Percentiles rank a stretch among this genome's conserved stretches.
phyloP scores from a whole-genome alignment of 2,113 vertebrate species.

The Prionailurus viverrinus region DNA sequence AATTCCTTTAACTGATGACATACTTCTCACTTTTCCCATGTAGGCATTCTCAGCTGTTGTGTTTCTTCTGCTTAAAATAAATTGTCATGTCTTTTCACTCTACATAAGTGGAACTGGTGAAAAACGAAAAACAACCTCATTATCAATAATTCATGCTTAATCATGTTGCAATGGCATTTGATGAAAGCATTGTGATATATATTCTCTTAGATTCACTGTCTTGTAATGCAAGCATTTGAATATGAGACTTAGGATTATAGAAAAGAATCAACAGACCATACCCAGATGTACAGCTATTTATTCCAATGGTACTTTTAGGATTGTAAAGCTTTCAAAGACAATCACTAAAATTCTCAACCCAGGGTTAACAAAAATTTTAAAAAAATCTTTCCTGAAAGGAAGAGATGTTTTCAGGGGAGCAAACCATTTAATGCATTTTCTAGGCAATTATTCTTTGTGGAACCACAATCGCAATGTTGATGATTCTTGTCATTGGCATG shows the following conservation, averaged over 20 bases:
- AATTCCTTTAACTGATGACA: not conserved
- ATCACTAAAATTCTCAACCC: conserved; percentile 69
- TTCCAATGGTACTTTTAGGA: conserved; percentile 34
- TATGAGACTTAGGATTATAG: conserved; percentile 62
- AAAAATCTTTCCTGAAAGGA: conserved; percentile 55
- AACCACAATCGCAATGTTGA: conserved; percentile 43
- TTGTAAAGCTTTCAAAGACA: conserved; percentile 70
- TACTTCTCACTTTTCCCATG: not conserved
- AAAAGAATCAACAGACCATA: conserved; percentile 67
- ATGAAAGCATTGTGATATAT: conserved; percentile 56
- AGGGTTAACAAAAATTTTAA: not conserved
- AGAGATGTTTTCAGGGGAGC: conserved; percentile 52
- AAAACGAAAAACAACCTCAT: conserved; percentile 45
- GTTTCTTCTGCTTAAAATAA: not conserved
- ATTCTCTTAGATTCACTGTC: conserved; percentile 68
- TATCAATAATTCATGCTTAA: conserved; percentile 74
- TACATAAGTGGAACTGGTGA: conserved; percentile 33
- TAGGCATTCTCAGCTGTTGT: not conserved
- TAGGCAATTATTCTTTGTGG: conserved; percentile 65
- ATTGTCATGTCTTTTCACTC: not conserved
- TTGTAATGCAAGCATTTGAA: conserved; percentile 58
- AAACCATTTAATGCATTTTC: conserved; percentile 66
- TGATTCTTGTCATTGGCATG: conserved; percentile 47
- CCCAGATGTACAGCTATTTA: conserved; percentile 66
- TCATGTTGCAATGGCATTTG: conserved; percentile 52